Conservation (phyloP, 2,797 vertebrate species). For the Manis crassicaudata region DNA sequence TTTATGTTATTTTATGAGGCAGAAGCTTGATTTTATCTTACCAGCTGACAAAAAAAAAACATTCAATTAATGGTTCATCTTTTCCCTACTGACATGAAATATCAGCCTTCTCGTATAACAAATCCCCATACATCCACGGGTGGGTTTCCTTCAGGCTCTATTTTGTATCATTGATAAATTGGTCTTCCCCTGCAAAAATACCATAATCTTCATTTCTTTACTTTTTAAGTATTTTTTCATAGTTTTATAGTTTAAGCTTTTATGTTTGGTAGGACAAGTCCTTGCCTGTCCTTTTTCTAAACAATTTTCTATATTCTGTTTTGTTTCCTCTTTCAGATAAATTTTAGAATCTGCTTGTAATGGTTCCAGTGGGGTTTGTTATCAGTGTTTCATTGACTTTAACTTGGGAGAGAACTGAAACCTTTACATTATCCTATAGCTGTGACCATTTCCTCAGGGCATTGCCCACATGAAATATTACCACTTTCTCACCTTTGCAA, state of each 20-base stretch:
- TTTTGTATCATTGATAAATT: background rate
- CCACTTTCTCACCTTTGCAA: background rate
- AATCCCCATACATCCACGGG: background rate
- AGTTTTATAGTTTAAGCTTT: background rate
- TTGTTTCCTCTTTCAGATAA: background rate
- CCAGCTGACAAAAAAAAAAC: background rate
- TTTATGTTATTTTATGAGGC: background rate
- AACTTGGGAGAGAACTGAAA: slow-evolving; percentile 17
- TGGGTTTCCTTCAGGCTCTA: background rate
- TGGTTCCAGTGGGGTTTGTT: background rate
- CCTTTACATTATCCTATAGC: background rate
- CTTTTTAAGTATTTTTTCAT: background rate
- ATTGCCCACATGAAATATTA: background rate
- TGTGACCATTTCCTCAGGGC: background rate
- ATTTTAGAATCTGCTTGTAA: slow-evolving; percentile 28
- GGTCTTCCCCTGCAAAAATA: background rate
- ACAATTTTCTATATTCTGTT: slow-evolving; percentile 22
- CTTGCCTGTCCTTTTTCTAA: background rate
- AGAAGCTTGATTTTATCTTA: background rate
- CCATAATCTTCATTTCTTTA: background rate
- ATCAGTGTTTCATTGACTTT: background rate
- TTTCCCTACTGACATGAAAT: background rate
- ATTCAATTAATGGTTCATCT: background rate
- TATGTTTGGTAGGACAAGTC: slow-evolving; percentile 6
- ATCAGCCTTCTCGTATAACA: background rate